Evolutionary conservation across 2,113 vertebrate genomes (phyloP).

Genomic region (Phylloscopus trochiloides): DNA sequence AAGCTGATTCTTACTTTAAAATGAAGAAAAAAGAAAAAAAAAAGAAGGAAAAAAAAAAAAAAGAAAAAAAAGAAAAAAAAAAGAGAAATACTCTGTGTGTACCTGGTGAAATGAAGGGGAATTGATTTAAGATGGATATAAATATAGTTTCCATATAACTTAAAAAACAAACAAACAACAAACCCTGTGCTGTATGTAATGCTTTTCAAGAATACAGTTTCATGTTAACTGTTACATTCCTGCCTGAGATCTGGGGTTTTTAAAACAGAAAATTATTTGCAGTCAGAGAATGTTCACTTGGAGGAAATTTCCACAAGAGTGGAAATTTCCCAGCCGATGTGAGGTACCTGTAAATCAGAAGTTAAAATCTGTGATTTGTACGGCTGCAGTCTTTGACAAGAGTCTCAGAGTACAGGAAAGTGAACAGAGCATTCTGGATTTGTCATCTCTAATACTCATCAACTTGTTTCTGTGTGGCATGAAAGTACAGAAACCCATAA

Average conservation of each 20-base stretch:
- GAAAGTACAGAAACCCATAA: background rate
- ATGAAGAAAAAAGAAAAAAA: fast-evolving
- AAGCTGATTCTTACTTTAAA: background rate
- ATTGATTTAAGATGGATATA: background rate
- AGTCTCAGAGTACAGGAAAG: background rate
- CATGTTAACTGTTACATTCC: background rate
- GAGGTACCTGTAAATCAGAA: background rate
- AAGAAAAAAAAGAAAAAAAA: background rate
- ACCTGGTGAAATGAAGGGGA: background rate
- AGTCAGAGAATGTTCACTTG: background rate
- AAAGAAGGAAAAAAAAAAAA: fast-evolving
- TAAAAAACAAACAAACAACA: background rate
- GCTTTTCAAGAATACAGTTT: fast-evolving
- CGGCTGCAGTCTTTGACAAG: background rate
- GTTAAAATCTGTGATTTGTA: background rate
- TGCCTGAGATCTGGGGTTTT: background rate
- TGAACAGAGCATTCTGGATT: background rate
- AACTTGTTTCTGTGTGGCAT: background rate
- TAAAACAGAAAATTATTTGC: background rate
- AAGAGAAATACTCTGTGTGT: background rate
- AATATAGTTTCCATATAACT: background rate
- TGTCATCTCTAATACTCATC: constrained; percentile 9
- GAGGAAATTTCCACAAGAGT: background rate
- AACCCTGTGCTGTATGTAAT: background rate
- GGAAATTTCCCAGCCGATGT: background rate